These are phyloP conservation scores for Drosophila mayaguana DNA, from an alignment of 2,888 invertebrate species.

Conservation along the genomic window DNA sequence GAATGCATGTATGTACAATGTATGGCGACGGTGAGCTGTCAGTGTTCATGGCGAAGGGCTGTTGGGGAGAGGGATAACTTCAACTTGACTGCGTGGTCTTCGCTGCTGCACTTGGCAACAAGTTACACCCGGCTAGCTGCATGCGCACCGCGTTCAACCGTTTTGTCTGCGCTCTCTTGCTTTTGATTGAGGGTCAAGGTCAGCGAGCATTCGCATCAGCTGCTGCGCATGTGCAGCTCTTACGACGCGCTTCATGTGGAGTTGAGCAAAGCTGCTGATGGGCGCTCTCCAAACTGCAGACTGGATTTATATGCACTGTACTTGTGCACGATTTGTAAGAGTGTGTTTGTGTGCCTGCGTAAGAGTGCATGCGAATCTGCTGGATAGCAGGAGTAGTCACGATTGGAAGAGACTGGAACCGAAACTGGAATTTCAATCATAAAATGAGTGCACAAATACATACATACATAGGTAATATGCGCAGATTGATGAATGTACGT, in stretches of 20 bases:
- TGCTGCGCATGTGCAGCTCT: conserved; percentile 74
- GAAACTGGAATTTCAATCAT: conserved; percentile 21
- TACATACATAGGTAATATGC: too few relatives aligned
- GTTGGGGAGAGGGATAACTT: conserved; percentile 36
- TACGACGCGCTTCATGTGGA: conserved; percentile 29
- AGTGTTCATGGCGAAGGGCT: conserved; percentile 30
- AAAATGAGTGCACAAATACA: neutral
- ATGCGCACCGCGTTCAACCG: conserved; percentile 43
- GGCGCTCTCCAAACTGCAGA: conserved; percentile 9
- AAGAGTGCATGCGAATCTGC: neutral
- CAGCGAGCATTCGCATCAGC: conserved; percentile 71
- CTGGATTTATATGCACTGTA: conserved; percentile 23
- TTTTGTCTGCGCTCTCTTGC: conserved; percentile 34
- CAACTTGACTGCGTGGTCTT: conserved; percentile 56
- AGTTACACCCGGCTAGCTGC: conserved; percentile 47
- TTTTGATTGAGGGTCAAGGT: conserved; percentile 77
- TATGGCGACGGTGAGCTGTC: conserved; percentile 27
- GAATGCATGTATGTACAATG: conserved; percentile 12
- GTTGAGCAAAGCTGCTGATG: conserved; percentile 16
- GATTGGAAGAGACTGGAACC: conserved; percentile 24
- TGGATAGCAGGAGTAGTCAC: conserved; percentile 28
- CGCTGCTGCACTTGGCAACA: conserved; percentile 73
- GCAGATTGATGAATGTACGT: neutral
- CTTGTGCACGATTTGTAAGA: neutral
- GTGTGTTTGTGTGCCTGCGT: conserved; percentile 1